A percentile compares a stretch with the other conserved stretches of the same genome.
These are phyloP conservation scores for Sinonovacula constricta DNA, from an alignment of 1,140 invertebrate genomes.

Conservation along the genomic window DNA sequence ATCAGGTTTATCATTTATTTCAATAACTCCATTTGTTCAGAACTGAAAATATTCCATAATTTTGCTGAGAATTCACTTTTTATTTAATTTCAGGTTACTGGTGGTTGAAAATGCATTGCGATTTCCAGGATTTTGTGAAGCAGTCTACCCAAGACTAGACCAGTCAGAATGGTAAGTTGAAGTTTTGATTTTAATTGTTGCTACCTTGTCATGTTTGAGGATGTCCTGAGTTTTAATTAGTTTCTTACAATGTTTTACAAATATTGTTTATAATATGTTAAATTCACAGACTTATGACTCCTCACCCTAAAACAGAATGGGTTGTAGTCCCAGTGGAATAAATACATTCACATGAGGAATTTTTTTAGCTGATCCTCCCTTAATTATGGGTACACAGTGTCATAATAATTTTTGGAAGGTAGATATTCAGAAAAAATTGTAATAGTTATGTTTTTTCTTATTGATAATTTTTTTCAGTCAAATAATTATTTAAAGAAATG, in stretches of 20 bases:
- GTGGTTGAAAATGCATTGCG: slow-evolving; percentile 15
- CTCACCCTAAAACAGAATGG: no score
- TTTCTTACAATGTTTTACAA: not conserved
- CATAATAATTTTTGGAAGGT: no score
- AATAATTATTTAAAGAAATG: no score
- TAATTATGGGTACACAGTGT: no score
- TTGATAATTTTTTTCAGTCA: no score
- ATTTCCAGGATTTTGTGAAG: slow-evolving; percentile 17
- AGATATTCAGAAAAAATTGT: no score
- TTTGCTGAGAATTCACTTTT: not conserved
- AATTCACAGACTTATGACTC: no score
- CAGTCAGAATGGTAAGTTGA: not conserved
- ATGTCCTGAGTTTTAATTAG: not conserved
- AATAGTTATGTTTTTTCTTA: no score
- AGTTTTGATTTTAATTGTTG: not conserved
- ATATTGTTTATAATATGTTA: no score
- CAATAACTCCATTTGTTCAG: not conserved
- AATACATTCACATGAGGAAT: no score
- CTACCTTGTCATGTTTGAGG: not conserved
- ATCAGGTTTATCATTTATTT: not conserved
- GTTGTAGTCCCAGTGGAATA: no score
- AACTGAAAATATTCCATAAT: not conserved
- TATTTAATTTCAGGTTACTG: slow-evolving; percentile 20
- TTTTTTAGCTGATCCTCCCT: no score
- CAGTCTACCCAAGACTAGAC: not conserved